Evolutionary conservation across 2,113 vertebrate genomes (phyloP).

Genomic region (Oreocharis arfaki): DNA sequence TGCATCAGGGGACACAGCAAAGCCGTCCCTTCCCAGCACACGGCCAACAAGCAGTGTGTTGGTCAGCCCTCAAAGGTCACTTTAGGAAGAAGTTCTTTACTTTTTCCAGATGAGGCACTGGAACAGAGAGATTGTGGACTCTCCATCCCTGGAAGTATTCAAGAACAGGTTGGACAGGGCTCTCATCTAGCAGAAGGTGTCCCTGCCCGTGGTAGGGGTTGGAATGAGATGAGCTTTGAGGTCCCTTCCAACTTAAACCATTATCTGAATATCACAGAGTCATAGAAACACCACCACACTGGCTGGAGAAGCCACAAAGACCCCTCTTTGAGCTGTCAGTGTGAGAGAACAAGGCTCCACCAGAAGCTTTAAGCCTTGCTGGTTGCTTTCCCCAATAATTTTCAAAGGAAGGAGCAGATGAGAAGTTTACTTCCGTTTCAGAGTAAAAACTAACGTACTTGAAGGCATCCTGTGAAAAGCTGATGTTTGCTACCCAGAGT

Average conservation of each 20-base stretch:
- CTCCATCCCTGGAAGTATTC: background rate
- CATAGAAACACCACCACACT: background rate
- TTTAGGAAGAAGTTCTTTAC: background rate
- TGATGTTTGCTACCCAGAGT: background rate
- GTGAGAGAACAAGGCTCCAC: background rate
- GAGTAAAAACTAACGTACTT: background rate
- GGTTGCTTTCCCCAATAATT: background rate
- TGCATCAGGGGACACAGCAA: accelerated
- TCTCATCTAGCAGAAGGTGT: background rate
- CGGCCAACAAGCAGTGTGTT: background rate
- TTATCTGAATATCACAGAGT: background rate
- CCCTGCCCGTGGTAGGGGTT: background rate
- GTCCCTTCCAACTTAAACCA: background rate
- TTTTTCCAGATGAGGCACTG: background rate
- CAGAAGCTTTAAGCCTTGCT: background rate
- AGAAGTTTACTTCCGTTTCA: background rate
- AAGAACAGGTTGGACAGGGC: background rate
- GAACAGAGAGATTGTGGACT: background rate
- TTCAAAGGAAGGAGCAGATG: background rate
- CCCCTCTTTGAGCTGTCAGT: background rate
- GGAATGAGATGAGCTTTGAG: background rate
- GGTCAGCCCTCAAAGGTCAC: background rate
- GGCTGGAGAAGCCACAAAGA: background rate
- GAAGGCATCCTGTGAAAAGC: background rate
- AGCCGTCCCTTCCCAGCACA: background rate